Evolutionary conservation across 2,888 invertebrate species (phyloP).

Genomic region (Actias luna): DNA sequence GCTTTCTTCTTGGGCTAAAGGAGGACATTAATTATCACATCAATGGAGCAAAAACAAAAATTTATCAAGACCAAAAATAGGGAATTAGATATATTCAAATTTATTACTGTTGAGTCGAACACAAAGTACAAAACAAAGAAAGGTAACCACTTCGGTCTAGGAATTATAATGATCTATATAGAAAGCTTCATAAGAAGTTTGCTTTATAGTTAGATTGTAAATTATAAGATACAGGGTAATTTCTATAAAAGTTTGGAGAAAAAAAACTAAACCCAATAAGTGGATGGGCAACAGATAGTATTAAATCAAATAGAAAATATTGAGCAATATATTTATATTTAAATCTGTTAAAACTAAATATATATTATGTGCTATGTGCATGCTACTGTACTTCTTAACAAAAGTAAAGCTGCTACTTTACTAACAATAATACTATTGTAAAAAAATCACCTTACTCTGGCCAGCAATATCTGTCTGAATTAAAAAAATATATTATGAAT

Average conservation of each 20-base stretch:
- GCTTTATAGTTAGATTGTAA: too few species aligned
- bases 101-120: neutral
- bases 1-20: slow-evolving; percentile 73
- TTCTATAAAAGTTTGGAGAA: too few species aligned
- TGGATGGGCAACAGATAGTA: too few species aligned
- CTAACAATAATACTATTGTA: slow-evolving; percentile 1
- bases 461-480: slow-evolving; percentile 52
- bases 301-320: too few species aligned
- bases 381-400: neutral
- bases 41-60: slow-evolving; percentile 17
- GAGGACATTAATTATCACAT: slow-evolving; percentile 41
- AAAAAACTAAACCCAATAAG: too few species aligned
- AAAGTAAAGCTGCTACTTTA: neutral
- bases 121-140: neutral
- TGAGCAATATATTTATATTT: neutral
- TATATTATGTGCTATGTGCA: neutral
- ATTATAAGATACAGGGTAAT: neutral
- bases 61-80: neutral
- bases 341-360: neutral
- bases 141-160: neutral
- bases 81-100: neutral
- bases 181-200: too few species aligned
- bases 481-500: slow-evolving; percentile 35
- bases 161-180: neutral
- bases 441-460: slow-evolving; percentile 55